Conservation (phyloP, 1,140 invertebrate species). For the Drosophila nannoptera region DNA sequence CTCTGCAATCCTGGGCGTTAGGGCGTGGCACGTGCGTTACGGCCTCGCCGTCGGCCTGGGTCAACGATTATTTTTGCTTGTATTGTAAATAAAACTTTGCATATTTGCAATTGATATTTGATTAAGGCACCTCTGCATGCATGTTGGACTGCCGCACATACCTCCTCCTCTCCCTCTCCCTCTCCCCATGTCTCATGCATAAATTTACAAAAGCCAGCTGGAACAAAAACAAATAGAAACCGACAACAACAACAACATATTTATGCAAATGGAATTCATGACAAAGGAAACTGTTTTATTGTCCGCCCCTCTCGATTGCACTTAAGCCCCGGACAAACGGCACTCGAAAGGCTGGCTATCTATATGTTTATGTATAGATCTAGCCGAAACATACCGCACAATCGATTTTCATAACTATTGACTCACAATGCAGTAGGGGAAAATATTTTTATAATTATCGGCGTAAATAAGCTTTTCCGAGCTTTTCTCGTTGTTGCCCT, state of each 20-base stretch:
- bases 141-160: background rate
- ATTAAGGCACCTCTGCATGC: constrained; percentile 41
- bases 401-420: background rate
- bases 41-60: background rate
- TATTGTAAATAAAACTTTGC: constrained; percentile 23
- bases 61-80: constrained; percentile 43
- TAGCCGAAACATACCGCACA: constrained; percentile 5
- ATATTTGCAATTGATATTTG: constrained; percentile 62
- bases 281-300: constrained; percentile 15
- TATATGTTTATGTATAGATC: constrained; percentile 2
- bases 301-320: constrained; percentile 13
- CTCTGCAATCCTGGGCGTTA: constrained; percentile 1
- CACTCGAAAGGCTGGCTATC: constrained; percentile 6
- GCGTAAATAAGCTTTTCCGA: background rate
- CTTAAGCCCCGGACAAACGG: constrained; percentile 19
- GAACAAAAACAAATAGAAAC: constrained; percentile 7
- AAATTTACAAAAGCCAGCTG: constrained; percentile 10
- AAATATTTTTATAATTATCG: background rate
- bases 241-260: constrained; percentile 1
- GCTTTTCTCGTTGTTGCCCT: background rate
- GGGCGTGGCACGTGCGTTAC: constrained; percentile 29
- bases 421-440: background rate
- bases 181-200: constrained; percentile 5
- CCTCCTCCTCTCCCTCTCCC: too few species aligned
- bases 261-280: constrained; percentile 29